Conservation (phyloP, 2,888 invertebrate genomes). For the Cerastoderma edule region DNA sequence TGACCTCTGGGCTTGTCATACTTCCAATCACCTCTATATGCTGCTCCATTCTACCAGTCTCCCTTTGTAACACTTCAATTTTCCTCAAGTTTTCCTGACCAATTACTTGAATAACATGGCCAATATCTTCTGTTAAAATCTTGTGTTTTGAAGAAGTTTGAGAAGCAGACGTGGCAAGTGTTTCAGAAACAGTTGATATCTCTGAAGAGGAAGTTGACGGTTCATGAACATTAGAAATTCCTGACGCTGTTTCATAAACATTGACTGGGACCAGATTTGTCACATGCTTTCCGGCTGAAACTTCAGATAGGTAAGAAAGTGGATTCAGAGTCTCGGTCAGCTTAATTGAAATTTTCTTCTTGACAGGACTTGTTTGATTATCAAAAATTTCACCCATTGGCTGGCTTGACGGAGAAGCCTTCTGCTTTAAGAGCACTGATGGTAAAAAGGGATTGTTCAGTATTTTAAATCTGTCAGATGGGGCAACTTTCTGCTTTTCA, state of each 20-base stretch:
- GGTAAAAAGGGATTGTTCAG: conserved; percentile 16
- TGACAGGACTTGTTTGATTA: conserved; percentile 21
- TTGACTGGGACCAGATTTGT: conserved; percentile 1
- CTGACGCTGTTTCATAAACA: conserved; percentile 3
- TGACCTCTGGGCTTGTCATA: background rate
- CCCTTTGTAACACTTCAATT: conserved; percentile 42
- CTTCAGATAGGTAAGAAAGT: conserved; percentile 7
- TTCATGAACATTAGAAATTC: background rate
- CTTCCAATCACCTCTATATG: conserved; percentile 47
- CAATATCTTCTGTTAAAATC: conserved; percentile 52
- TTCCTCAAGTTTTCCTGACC: conserved; percentile 53
- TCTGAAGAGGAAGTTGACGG: background rate
- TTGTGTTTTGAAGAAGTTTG: conserved; percentile 14
- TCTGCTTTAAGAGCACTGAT: conserved; percentile 31
- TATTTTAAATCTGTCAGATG: background rate
- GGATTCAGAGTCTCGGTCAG: conserved; percentile 10
- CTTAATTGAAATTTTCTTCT: conserved; percentile 27
- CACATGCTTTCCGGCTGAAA: background rate
- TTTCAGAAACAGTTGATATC: background rate
- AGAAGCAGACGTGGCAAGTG: background rate
- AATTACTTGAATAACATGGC: conserved; percentile 58
- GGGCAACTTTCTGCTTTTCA: background rate
- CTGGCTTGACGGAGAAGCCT: background rate
- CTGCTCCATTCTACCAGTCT: conserved; percentile 10
- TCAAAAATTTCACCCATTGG: conserved; percentile 35